Percentiles rank a stretch among this genome's conserved stretches.
Conservation (phyloP, 2,888 invertebrate genomes). For the Hydriomena furcata region DNA sequence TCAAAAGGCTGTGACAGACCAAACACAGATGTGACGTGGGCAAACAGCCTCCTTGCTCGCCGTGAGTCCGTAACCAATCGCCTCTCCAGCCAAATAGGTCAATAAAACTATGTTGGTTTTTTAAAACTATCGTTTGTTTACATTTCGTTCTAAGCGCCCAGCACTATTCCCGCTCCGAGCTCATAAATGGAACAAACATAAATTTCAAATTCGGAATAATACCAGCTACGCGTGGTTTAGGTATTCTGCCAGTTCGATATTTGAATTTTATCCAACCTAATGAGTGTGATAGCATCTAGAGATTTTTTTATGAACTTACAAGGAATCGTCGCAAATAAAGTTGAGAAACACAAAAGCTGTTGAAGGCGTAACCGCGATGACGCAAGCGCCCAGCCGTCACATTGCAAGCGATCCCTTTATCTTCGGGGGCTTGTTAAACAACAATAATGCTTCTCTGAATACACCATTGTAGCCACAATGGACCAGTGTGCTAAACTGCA, state of each 20-base stretch:
- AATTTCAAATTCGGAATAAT: constrained; percentile 28
- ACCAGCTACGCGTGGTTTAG: constrained; percentile 16
- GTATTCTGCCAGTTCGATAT: constrained; percentile 23
- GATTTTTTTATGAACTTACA: constrained; percentile 29
- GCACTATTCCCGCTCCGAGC: constrained; percentile 46
- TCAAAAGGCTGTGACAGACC: constrained; percentile 73
- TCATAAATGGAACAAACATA: constrained; percentile 36
- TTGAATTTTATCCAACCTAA: constrained; percentile 22
- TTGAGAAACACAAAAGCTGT: constrained; percentile 39
- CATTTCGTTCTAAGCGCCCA: constrained; percentile 42
- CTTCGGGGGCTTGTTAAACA: constrained; percentile 43
- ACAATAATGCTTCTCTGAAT: constrained; percentile 43
- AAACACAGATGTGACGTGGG: constrained; percentile 77
- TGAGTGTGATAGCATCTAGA: constrained; percentile 25
- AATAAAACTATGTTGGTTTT: constrained; percentile 64
- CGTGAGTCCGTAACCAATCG: constrained; percentile 60
- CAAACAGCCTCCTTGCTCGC: constrained; percentile 58
- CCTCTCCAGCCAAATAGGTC: constrained; percentile 55
- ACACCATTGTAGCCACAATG: constrained; percentile 40
- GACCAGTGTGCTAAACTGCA: constrained; percentile 24
- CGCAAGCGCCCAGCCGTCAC: constrained; percentile 41
- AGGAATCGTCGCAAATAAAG: constrained; percentile 34
- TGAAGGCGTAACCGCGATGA: constrained; percentile 35
- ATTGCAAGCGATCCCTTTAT: constrained; percentile 47
- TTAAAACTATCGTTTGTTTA: constrained; percentile 55